Evolutionary conservation across 2,113 vertebrate species (phyloP).

Genomic region (Atrichornis clamosus): DNA sequence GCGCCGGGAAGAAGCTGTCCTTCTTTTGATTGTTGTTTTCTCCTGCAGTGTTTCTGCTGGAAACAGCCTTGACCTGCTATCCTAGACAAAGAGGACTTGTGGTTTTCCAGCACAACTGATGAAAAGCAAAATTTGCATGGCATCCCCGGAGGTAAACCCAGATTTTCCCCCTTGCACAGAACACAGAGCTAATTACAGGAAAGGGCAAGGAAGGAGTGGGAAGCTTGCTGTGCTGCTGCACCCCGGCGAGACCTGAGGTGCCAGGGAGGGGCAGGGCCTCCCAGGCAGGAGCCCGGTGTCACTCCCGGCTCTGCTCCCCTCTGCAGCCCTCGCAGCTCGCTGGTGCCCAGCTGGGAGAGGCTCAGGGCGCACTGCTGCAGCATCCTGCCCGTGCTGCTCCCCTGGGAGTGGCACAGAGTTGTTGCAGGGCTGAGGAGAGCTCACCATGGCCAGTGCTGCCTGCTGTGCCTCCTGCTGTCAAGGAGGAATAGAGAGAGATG

Average conservation of each 20-base stretch:
- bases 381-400: background rate
- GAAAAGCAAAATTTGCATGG: background rate
- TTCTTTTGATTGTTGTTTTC: background rate
- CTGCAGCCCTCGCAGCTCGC: rapidly evolving
- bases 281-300: background rate
- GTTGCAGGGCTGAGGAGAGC: rapidly evolving
- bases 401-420: background rate
- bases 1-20: background rate
- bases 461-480: background rate
- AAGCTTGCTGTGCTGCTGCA: background rate
- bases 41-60: background rate
- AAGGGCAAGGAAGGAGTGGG: background rate
- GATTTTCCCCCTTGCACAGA: background rate
- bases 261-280: background rate
- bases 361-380: rapidly evolving
- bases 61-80: background rate
- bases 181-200: background rate
- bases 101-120: background rate
- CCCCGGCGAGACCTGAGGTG: rapidly evolving
- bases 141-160: background rate
- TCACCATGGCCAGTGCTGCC: rapidly evolving
- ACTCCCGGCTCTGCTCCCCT: rapidly evolving
- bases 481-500: background rate
- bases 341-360: background rate
- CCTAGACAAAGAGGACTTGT: background rate